Base-by-base conservation (phyloP, 1,140 invertebrate genomes). In the Zaprionus capensis region DNA sequence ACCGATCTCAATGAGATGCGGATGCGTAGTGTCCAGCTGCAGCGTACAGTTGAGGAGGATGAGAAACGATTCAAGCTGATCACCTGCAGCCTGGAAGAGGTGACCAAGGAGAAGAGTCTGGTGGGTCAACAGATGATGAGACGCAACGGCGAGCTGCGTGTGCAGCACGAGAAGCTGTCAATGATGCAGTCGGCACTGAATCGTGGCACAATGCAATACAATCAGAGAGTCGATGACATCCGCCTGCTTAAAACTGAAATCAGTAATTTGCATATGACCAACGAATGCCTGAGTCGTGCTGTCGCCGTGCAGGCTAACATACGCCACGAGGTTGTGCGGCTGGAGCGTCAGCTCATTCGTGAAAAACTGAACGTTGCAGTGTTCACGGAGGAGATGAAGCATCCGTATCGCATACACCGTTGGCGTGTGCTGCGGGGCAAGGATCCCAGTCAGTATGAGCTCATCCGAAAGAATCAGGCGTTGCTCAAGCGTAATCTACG, bases 321-420 rank as follows among this genome's bases (percentile, higher is more conserved):
- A 49, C 93, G 96, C 51, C 93, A 95, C 14, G 96, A 97, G 91
- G 94, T 97, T 55, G 95, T 96, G 82, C 95, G 96, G 75, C 92
- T 97, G 57, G 95, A 97, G 82, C 94, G 95, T 41, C 95, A 96
- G 69, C 90, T 97, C n/a, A 94, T 95, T 3, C 94, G 94, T 41
- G 96, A 97, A 88, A 93, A 95, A 44, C 93, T 96, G 1, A 94
- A 95, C 41, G 95, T 95, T 51, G 94, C 95, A 24, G 96, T 96
- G 12, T 91, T 97, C 5, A 95, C 96, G 85, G 95, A 97, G 72
- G 96, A 97, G 76, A 92, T 97, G 53, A 95, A 96, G 84, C 97
- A 95, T 68, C 97, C 97, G 0, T 94, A 96, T 71, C 97, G 97
- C 93, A 95, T 97, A 77, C 97, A 97, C 90, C 94, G 95, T 58